phyloP scores from a whole-genome alignment of 2,888 invertebrate species.

The Drosophila buzzatii region DNA sequence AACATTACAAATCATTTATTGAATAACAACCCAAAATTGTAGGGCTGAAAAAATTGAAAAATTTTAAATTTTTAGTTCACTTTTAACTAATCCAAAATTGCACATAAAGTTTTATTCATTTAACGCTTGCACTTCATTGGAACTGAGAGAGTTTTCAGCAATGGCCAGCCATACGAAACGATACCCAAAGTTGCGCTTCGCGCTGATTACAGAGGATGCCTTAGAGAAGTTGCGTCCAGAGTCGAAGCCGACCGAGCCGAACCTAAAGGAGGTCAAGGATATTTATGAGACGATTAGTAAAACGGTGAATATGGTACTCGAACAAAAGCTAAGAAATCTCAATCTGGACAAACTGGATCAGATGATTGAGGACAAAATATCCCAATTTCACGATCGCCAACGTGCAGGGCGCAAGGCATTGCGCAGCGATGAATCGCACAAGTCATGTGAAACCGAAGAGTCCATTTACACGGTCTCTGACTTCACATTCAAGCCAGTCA shows the following conservation, averaged over 20 bases:
- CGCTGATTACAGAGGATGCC: constrained; percentile 53
- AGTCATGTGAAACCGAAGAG: neutral
- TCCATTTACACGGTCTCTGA: constrained; percentile 5
- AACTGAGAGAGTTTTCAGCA: neutral
- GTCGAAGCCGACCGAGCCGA: neutral
- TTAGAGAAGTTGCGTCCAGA: constrained; percentile 35
- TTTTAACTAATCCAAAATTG: neutral
- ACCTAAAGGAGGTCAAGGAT: constrained; percentile 20
- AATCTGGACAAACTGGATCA: constrained; percentile 31
- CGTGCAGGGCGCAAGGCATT: neutral
- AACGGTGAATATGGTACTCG: constrained; percentile 30
- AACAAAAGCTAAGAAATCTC: constrained; percentile 25
- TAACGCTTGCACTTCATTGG: neutral
- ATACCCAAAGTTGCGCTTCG: constrained; percentile 51
- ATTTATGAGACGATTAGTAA: constrained; percentile 26
- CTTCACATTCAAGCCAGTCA: neutral
- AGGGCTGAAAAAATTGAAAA: neutral
- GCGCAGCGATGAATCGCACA: no score
- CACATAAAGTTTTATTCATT: neutral
- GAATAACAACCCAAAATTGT: constrained; percentile 9
- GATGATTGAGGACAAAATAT: constrained; percentile 29
- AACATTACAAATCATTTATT: neutral
- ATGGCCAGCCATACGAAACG: constrained; percentile 17
- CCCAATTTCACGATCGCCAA: constrained; percentile 7
- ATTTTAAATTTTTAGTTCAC: constrained; percentile 11